These are phyloP conservation scores for Piprites chloris DNA, from an alignment of 2,113 vertebrate species.

Conservation along the genomic window DNA sequence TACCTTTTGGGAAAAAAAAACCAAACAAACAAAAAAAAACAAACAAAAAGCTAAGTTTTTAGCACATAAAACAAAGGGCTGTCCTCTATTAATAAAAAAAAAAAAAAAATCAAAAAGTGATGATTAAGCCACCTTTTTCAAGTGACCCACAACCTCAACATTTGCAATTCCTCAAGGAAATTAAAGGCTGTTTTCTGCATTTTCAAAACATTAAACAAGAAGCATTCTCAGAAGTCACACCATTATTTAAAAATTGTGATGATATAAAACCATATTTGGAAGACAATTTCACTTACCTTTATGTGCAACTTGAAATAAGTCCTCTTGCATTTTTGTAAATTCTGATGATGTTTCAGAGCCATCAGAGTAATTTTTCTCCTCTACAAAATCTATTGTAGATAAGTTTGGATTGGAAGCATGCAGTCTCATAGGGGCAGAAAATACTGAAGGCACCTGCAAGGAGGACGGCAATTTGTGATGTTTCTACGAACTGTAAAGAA, in stretches of 20 bases:
- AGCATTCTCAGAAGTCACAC: not conserved
- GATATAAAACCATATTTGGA: not conserved
- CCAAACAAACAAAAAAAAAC: too few relatives aligned
- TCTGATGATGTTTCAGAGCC: conserved; percentile 84
- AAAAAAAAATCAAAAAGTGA: not conserved
- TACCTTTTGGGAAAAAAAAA: not conserved
- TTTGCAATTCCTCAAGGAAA: not conserved
- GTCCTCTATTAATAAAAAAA: not conserved
- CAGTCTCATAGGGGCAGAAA: conserved; percentile 83
- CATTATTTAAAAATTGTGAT: not conserved
- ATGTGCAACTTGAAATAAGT: conserved; percentile 89
- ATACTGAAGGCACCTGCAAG: conserved; percentile 79
- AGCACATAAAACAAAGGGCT: not conserved
- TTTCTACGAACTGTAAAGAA: not conserved
- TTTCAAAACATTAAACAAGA: not conserved
- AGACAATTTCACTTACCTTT: conserved; percentile 76
- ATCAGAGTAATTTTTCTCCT: conserved; percentile 84
- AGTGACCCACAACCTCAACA: not conserved
- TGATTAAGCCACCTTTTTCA: not conserved
- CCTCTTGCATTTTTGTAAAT: conserved; percentile 93
- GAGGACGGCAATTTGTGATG: not conserved
- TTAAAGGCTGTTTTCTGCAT: not conserved
- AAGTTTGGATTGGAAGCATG: conserved; percentile 98
- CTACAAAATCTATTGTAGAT: conserved; percentile 85
- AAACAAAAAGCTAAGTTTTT: not conserved